These are phyloP conservation scores for Colostygia pectinataria DNA, from an alignment of 2,888 invertebrate genomes.

Conservation along the genomic window DNA sequence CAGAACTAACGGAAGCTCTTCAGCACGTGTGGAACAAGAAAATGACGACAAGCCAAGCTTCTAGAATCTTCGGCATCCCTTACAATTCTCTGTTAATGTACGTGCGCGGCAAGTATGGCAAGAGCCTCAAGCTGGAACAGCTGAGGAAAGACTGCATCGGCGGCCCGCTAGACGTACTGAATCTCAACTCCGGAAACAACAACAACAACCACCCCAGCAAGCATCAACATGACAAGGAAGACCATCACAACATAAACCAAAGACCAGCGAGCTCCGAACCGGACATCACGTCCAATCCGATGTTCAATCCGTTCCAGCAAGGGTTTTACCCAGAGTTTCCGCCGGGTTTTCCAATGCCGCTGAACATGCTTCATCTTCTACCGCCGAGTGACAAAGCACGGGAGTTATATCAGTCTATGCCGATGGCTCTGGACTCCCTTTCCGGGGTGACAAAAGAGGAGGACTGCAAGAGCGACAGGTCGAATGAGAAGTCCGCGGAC, in stretches of 20 bases:
- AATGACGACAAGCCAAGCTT: slow-evolving; percentile 96
- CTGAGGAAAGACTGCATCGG: slow-evolving; percentile 94
- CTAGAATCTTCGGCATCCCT: slow-evolving; percentile 95
- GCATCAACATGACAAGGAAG: slow-evolving; percentile 78
- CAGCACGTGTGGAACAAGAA: slow-evolving; percentile 98
- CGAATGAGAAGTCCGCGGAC: slow-evolving; percentile 84
- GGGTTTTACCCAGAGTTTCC: slow-evolving; percentile 93
- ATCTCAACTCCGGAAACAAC: slow-evolving; percentile 84
- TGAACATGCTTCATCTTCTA: slow-evolving; percentile 92
- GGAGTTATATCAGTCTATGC: slow-evolving; percentile 84
- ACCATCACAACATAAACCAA: slow-evolving; percentile 70
- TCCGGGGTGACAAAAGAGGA: slow-evolving; percentile 82
- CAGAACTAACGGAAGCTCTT: slow-evolving; percentile 93
- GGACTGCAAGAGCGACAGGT: slow-evolving; percentile 85
- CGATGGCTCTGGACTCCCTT: slow-evolving; percentile 82
- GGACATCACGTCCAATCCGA: slow-evolving; percentile 85
- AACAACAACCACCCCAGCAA: slow-evolving; percentile 82
- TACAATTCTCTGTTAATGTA: slow-evolving; percentile 96
- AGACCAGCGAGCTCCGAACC: slow-evolving; percentile 87
- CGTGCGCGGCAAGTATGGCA: slow-evolving; percentile 96
- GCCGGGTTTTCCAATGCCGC: slow-evolving; percentile 90
- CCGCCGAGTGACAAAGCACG: slow-evolving; percentile 90
- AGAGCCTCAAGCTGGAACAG: slow-evolving; percentile 94
- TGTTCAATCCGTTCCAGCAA: slow-evolving; percentile 90
- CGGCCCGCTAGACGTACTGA: slow-evolving; percentile 89